Evolutionary conservation across 2,888 invertebrate genomes (phyloP).

Genomic region (Pomacea canaliculata): DNA sequence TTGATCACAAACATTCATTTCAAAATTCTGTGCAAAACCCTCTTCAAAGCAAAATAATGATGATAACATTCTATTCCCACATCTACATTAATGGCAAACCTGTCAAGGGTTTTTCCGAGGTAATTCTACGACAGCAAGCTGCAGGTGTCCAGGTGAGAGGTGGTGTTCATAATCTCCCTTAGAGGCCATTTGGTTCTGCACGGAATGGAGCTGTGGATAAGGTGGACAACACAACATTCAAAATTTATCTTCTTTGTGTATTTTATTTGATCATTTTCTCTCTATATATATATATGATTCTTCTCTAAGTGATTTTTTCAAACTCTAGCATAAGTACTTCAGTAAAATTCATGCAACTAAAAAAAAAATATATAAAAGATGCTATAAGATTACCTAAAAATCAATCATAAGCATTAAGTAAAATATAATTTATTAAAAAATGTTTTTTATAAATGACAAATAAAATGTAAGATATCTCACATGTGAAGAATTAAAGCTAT

Average conservation of each 20-base stretch:
- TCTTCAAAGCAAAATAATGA: too few species aligned
- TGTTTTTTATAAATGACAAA: too few species aligned
- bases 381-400: too few species aligned
- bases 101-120: slow-evolving; percentile 48
- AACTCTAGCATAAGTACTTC: slow-evolving; percentile 4
- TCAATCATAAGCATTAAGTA: too few species aligned
- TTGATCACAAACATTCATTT: too few species aligned
- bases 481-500: slow-evolving; percentile 20
- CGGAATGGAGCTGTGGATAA: slow-evolving; percentile 80
- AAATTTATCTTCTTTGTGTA: not conserved
- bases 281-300: slow-evolving; percentile 2
- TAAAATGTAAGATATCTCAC: slow-evolving; percentile 19
- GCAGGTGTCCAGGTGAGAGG: slow-evolving; percentile 70
- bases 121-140: slow-evolving; percentile 56
- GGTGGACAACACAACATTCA: not conserved
- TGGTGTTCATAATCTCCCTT: slow-evolving; percentile 90
- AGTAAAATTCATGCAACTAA: not conserved
- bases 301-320: slow-evolving; percentile 2
- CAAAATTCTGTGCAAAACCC: too few species aligned
- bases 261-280: not conserved
- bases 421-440: too few species aligned
- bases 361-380: not conserved
- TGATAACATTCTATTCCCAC: not conserved
- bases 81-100: slow-evolving; percentile 9
- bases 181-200: slow-evolving; percentile 95